phyloP scores from a whole-genome alignment of 2,888 invertebrate species.

The Gandaritis pyraliata region DNA sequence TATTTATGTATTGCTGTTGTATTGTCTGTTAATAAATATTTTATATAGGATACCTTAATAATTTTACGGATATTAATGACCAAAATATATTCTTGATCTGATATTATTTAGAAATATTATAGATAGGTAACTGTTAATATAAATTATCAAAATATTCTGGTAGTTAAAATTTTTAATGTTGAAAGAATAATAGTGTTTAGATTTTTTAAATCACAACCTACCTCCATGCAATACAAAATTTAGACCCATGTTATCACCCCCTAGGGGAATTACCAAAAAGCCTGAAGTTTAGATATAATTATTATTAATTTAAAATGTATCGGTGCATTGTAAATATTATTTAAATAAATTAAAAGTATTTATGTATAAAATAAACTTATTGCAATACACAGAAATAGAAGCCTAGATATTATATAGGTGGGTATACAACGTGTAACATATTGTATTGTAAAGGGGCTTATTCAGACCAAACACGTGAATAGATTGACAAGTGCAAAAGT shows the following conservation, averaged over 20 bases:
- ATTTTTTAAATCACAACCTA: constrained; percentile 65
- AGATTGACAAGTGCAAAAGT: too few relatives aligned
- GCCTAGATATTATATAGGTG: too few relatives aligned
- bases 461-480: too few relatives aligned
- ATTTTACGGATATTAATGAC: constrained; percentile 38
- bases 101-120: constrained; percentile 37
- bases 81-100: constrained; percentile 48
- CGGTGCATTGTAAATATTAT: constrained; percentile 68
- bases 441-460: too few relatives aligned
- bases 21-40: constrained; percentile 13
- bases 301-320: constrained; percentile 41
- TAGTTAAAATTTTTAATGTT: constrained; percentile 13
- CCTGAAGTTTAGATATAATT: constrained; percentile 64
- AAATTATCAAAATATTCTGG: constrained; percentile 24
- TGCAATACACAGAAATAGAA: constrained; percentile 7
- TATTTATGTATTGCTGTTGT: constrained; percentile 23
- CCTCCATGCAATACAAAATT: constrained; percentile 67
- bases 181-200: constrained; percentile 61
- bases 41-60: constrained; percentile 7
- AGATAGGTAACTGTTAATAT: constrained; percentile 20
- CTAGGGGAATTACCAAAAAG: constrained; percentile 77
- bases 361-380: neutral
- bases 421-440: too few relatives aligned
- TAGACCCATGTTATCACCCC: constrained; percentile 54
- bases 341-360: constrained; percentile 18